phyloP scores from a whole-genome alignment of 2,888 invertebrate species.

The Conistra vaccinii region DNA sequence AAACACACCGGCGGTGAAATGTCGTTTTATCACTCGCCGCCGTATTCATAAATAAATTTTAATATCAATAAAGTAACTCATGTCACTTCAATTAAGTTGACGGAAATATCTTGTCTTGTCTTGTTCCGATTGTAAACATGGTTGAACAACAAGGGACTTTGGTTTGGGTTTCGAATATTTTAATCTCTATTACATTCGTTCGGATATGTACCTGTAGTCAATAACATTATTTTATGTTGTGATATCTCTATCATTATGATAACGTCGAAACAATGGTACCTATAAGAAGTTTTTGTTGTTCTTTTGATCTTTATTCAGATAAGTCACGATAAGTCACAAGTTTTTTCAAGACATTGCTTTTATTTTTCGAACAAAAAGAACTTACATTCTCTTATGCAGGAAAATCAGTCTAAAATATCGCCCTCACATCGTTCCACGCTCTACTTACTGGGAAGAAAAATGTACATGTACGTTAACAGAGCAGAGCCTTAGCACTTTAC shows the following conservation, averaged over 20 bases:
- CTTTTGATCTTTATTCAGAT: conserved; percentile 42
- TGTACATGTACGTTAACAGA: conserved; percentile 56
- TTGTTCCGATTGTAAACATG: conserved; percentile 65
- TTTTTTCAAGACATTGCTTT: conserved; percentile 39
- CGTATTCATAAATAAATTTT: conserved; percentile 82
- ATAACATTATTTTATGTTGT: conserved; percentile 50
- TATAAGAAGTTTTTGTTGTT: conserved; percentile 34
- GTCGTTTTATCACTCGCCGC: conserved; percentile 83
- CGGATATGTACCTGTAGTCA: conserved; percentile 35
- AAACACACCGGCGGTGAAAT: conserved; percentile 79
- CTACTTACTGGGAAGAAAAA: conserved; percentile 61
- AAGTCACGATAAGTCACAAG: conserved; percentile 44
- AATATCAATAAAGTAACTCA: conserved; percentile 77
- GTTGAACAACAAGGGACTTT: conserved; percentile 47
- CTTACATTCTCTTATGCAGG: conserved; percentile 33
- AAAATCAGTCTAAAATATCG: conserved; percentile 57
- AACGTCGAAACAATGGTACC: conserved; percentile 35
- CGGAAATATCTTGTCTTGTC: conserved; percentile 72
- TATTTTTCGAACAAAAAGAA: conserved; percentile 46
- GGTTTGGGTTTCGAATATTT: conserved; percentile 50
- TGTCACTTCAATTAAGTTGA: conserved; percentile 76
- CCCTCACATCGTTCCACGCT: conserved; percentile 52
- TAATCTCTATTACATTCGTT: conserved; percentile 55
- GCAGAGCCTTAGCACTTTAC: conserved; percentile 65
- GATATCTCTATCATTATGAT: conserved; percentile 56